Evolutionary conservation across 2,797 vertebrate species (phyloP), one percentile per base, ranked within the genome.

Genomic region (Peromyscus eremicus): DNA sequence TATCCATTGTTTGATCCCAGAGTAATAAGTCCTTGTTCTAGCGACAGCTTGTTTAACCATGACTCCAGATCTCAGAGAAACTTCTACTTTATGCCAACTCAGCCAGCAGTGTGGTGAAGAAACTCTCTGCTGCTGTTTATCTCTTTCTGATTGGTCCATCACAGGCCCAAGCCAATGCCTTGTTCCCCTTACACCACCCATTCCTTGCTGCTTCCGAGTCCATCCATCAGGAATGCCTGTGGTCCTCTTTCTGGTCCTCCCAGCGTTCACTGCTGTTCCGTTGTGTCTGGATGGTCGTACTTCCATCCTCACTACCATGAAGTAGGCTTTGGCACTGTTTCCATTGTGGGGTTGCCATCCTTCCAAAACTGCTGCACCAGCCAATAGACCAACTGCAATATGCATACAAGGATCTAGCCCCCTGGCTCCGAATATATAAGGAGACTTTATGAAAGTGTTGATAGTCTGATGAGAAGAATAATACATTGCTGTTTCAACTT

Each of bases 391-490:
- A 83, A 13, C 40, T 97, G 19, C 4, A 2, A 4, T n/a, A 8
- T 27, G 27, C 68, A 29, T 83, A 21, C 4, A 17, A 88, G 6
- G 73, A 37, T 68, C 10, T 43, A 46, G 34, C 32, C 19, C 49
- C 57, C 3, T n/a, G 34, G 27, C 55, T 75, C 27, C 32, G 25
- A 14, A 29, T 60, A 60, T 21, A 7, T 60, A 83, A 71, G 80
- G 81, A n/a, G 49, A 27, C 73, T 55, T 94, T 75, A 70, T 43
- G 5, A 84, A 71, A 46, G 84, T 92, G 81, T 79, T 81, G 84
- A 62, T 82, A 60, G 34, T 60, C 34, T 55, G 6, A 25, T 55
- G 29, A 37, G 57, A 73, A 94, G 17, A 89, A 40, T 91, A 93
- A 32, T 68, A 19, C 21, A n/a, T 37, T 80, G 25, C 25, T 77